Percentiles rank a stretch among this genome's conserved stretches.
These are phyloP conservation scores for Tetranychus urticae DNA, from an alignment of 1,140 invertebrate species.

Conservation along the genomic window DNA sequence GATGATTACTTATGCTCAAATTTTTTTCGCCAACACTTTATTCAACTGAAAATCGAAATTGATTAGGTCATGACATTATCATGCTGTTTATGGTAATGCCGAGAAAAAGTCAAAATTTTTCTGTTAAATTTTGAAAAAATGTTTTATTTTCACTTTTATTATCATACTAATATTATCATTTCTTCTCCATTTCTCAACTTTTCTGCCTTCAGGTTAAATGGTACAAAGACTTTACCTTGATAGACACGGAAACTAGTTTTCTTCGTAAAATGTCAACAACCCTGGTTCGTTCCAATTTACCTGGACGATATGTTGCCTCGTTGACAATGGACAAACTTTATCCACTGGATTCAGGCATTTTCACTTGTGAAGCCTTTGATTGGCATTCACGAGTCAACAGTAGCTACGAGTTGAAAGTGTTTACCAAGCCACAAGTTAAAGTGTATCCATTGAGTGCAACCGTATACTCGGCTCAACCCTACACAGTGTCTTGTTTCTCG, in stretches of 20 bases:
- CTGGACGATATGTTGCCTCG: neutral
- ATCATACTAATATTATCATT: too few species aligned
- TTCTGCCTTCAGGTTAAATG: neutral
- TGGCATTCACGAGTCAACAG: neutral
- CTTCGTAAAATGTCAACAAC: too few species aligned
- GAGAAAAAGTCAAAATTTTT: too few species aligned
- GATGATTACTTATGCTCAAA: too few species aligned
- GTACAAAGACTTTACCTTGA: neutral
- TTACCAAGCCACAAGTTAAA: constrained; percentile 3
- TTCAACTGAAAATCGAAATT: too few species aligned
- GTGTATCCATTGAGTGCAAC: neutral
- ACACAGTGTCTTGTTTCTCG: neutral
- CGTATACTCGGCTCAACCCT: neutral
- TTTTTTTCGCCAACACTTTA: too few species aligned
- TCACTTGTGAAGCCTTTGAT: constrained; percentile 13
- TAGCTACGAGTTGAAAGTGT: neutral
- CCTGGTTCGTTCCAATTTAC: neutral
- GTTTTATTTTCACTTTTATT: neutral
- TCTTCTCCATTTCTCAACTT: neutral
- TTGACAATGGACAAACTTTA: neutral
- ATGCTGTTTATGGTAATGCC: too few species aligned
- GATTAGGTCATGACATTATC: too few species aligned
- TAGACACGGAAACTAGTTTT: too few species aligned
- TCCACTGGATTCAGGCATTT: constrained; percentile 7
- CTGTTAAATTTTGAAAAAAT: neutral